Percentiles rank a stretch among this genome's conserved stretches.
phyloP scores from a whole-genome alignment of 2,113 vertebrate species.

The Arothron firmamentum region DNA sequence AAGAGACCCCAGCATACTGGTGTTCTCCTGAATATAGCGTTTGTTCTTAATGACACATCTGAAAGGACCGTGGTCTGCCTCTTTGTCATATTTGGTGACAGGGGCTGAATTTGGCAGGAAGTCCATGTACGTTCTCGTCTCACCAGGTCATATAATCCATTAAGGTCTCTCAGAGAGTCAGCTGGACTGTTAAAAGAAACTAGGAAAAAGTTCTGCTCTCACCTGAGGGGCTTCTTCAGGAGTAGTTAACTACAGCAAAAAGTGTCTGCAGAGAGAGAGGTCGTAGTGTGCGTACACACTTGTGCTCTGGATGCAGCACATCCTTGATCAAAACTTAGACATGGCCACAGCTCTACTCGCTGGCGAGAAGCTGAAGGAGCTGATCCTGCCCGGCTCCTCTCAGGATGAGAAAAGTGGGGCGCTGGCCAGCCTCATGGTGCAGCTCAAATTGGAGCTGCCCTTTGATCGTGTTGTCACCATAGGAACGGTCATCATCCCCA shows the following conservation, averaged over 20 bases:
- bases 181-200: too few species aligned
- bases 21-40: constrained; percentile 19
- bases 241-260: constrained; percentile 29
- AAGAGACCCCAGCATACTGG: background rate
- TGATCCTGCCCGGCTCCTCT: constrained; percentile 90
- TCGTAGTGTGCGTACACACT: constrained; percentile 19
- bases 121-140: constrained; percentile 1
- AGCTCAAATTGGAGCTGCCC: constrained; percentile 95
- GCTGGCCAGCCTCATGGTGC: constrained; percentile 89
- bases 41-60: background rate
- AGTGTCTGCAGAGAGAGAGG: constrained; percentile 30
- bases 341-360: constrained; percentile 98
- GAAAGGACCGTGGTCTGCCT: background rate
- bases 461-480: constrained; percentile 97
- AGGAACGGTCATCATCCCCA: constrained; percentile 96
- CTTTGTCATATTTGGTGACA: constrained; percentile 29
- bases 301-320: constrained; percentile 87
- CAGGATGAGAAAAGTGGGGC: constrained; percentile 91
- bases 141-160: too few species aligned
- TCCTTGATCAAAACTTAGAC: constrained; percentile 96
- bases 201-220: too few species aligned
- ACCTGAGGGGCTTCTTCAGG: background rate
- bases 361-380: constrained; percentile 97
- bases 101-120: constrained; percentile 37
- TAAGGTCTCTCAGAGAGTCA: too few species aligned